phyloP scores from a whole-genome alignment of 1,140 invertebrate species.

The Nasonia giraulti region DNA sequence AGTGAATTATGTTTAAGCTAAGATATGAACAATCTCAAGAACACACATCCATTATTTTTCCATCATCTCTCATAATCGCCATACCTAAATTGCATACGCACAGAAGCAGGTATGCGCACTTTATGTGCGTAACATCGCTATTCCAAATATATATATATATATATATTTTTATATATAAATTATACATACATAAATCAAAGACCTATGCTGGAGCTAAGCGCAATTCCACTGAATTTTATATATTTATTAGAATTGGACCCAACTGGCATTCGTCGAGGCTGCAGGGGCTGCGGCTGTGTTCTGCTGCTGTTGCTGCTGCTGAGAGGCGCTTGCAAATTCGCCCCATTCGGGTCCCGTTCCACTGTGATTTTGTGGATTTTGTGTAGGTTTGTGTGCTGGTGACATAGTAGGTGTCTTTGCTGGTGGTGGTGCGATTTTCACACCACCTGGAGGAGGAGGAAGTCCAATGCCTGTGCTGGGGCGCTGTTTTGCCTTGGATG shows the following conservation, averaged over 20 bases:
- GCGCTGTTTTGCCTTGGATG: constrained; percentile 78
- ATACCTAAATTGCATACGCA: constrained; percentile 27
- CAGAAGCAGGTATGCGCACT: constrained; percentile 42
- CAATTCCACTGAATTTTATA: constrained; percentile 53
- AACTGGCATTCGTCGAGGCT: constrained; percentile 77
- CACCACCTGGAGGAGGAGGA: constrained; percentile 88
- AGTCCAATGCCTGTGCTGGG: constrained; percentile 79
- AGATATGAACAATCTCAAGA: constrained; percentile 45
- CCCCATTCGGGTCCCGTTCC: constrained; percentile 81
- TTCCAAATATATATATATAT: constrained; percentile 44
- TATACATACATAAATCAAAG: constrained; percentile 61
- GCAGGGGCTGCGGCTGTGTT: constrained; percentile 59
- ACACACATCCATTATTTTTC: constrained; percentile 38
- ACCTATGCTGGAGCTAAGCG: constrained; percentile 59
- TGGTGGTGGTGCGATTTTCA: constrained; percentile 80
- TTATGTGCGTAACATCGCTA: constrained; percentile 50
- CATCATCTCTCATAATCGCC: constrained; percentile 23
- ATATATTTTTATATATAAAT: constrained; percentile 52
- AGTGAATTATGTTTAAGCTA: constrained; percentile 37
- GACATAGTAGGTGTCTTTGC: constrained; percentile 81
- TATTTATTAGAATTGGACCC: constrained; percentile 82
- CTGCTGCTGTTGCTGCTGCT: constrained; percentile 64
- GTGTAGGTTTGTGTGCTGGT: constrained; percentile 79
- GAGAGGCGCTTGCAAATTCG: constrained; percentile 81
- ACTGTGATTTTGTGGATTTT: constrained; percentile 73